Evolutionary conservation across 2,888 invertebrate species (phyloP).

Genomic region (Teleiodes luculella): DNA sequence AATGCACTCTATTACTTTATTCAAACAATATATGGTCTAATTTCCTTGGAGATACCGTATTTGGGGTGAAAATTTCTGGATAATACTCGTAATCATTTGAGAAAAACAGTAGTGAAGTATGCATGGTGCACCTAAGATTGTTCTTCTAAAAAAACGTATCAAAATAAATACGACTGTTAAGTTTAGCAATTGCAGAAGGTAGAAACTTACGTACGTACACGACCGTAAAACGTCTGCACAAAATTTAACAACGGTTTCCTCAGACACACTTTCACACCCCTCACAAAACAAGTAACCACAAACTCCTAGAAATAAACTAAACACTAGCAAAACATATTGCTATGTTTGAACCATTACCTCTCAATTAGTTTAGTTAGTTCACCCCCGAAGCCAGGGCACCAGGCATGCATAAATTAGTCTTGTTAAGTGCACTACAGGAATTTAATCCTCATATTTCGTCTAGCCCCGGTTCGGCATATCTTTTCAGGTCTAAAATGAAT

Average conservation of each 20-base stretch:
- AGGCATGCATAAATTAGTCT: conserved; percentile 74
- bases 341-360: conserved; percentile 61
- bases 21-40: conserved; percentile 39
- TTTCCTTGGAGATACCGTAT: conserved; percentile 20
- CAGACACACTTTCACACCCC: not conserved
- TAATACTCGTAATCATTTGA: not conserved
- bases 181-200: too few relatives aligned
- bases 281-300: not conserved
- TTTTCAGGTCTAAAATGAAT: conserved; percentile 67
- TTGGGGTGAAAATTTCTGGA: not conserved
- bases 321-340: conserved; percentile 46
- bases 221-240: not conserved
- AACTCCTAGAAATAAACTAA: conserved; percentile 19
- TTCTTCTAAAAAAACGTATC: too few relatives aligned
- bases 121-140: too few relatives aligned
- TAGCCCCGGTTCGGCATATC: conserved; percentile 69
- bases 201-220: not conserved
- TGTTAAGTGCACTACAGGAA: conserved; percentile 76
- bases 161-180: too few relatives aligned
- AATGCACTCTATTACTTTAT: conserved; percentile 48
- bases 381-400: conserved; percentile 48
- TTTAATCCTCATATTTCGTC: conserved; percentile 79
- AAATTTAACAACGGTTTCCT: not conserved
- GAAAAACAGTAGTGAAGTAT: not conserved
- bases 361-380: conserved; percentile 73